These are phyloP conservation scores for Julus scandinavius DNA, from an alignment of 2,888 invertebrate genomes.

Conservation along the genomic window DNA sequence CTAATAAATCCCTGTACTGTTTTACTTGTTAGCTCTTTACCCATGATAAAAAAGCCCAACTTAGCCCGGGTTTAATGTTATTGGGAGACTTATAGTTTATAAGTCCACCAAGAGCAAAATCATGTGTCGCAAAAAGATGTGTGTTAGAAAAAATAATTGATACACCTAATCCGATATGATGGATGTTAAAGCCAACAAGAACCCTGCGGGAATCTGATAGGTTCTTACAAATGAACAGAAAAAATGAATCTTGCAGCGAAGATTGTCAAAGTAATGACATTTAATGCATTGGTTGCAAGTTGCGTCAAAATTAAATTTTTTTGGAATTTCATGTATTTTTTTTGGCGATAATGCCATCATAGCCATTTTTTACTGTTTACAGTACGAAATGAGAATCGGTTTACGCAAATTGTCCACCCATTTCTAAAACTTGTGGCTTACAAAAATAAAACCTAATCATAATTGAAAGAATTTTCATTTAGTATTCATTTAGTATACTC, in stretches of 20 bases:
- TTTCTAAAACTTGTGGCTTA: no score
- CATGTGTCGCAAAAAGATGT: neutral
- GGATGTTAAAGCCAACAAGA: conserved; percentile 19
- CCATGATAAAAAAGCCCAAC: neutral
- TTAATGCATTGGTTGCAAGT: neutral
- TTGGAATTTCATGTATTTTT: no score
- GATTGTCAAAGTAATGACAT: neutral
- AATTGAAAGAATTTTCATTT: no score
- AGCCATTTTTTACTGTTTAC: no score
- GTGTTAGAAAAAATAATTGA: neutral
- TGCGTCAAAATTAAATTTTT: neutral
- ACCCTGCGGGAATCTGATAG: neutral
- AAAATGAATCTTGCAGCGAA: neutral
- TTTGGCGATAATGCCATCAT: no score
- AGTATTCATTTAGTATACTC: no score
- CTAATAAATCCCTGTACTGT: neutral
- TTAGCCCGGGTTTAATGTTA: neutral
- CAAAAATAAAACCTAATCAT: no score
- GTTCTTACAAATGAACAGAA: neutral
- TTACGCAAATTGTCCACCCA: no score
- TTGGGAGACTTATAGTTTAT: conserved; percentile 1
- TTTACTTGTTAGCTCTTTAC: neutral
- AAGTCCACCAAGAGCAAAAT: conserved; percentile 19
- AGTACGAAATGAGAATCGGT: no score
- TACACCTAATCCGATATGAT: conserved; percentile 33